Percentiles rank a stretch among this genome's conserved stretches.
Conservation (phyloP, 2,888 invertebrate species). For the Hedychridium roseum region DNA sequence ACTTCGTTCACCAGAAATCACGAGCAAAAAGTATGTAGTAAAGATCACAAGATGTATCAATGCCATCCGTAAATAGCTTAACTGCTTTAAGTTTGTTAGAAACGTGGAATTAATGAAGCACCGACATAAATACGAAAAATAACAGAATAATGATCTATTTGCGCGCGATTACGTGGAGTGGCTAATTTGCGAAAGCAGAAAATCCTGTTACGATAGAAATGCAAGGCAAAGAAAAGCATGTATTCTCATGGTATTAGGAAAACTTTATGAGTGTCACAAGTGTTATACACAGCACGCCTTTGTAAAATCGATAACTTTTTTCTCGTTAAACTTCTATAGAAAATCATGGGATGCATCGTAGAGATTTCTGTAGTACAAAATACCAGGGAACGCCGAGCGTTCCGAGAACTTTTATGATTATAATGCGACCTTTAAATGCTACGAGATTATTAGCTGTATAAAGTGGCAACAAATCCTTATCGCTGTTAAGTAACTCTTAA, state of each 20-base stretch:
- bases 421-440: slow-evolving; percentile 32
- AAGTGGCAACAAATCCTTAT: slow-evolving; percentile 34
- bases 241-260: slow-evolving; percentile 22
- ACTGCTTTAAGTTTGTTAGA: slow-evolving; percentile 21
- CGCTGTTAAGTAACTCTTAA: slow-evolving; percentile 11
- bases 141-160: slow-evolving; percentile 18
- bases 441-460: slow-evolving; percentile 31
- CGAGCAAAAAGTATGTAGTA: slow-evolving; percentile 28
- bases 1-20: slow-evolving; percentile 24
- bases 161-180: slow-evolving; percentile 20
- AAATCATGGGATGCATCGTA: slow-evolving; percentile 28
- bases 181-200: slow-evolving; percentile 28
- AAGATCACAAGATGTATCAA: slow-evolving; percentile 34
- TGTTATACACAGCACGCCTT: slow-evolving; percentile 29
- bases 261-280: slow-evolving; percentile 24
- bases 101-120: slow-evolving; percentile 28
- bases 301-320: slow-evolving; percentile 30
- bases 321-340: slow-evolving; percentile 27
- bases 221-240: slow-evolving; percentile 27
- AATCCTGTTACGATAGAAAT: slow-evolving; percentile 26
- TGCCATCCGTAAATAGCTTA: slow-evolving; percentile 15
- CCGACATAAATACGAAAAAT: slow-evolving; percentile 23
- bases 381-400: slow-evolving; percentile 27
- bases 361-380: slow-evolving; percentile 32
- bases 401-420: slow-evolving; percentile 31